phyloP scores from a whole-genome alignment of 2,113 vertebrate genomes.

The Dolichotis patagonum region DNA sequence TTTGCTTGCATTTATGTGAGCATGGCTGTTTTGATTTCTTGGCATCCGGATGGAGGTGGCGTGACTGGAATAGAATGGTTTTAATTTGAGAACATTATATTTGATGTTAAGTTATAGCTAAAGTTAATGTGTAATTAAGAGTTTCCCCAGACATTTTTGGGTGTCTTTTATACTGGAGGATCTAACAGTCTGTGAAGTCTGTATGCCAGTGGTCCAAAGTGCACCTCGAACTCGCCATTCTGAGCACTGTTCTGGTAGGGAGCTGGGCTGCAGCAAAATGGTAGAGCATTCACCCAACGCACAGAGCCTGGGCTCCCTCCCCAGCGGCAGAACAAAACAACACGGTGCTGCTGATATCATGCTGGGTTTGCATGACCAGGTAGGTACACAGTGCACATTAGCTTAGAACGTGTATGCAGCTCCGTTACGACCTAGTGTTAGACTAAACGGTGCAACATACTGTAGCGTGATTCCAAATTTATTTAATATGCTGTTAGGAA shows the following conservation, averaged over 20 bases:
- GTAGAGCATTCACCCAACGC: not conserved
- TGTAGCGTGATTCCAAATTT: not conserved
- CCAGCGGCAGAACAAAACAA: not conserved
- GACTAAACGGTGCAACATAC: not conserved
- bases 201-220: not conserved
- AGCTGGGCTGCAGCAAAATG: not conserved
- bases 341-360: not conserved
- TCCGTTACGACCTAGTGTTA: not conserved
- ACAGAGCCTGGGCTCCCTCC: too few relatives aligned
- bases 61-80: slow-evolving; percentile 16
- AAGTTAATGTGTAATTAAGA: not conserved
- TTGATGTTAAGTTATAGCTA: not conserved
- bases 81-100: not conserved
- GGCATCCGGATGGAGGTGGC: not conserved
- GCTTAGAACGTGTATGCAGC: not conserved
- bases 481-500: not conserved
- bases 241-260: not conserved
- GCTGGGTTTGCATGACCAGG: not conserved
- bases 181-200: not conserved
- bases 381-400: not conserved
- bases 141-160: not conserved
- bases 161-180: not conserved
- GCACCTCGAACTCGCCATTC: not conserved
- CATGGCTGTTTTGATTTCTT: not conserved
- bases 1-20: not conserved